These are phyloP conservation scores for Pseudomyrmex dendroicus DNA, from an alignment of 1,140 invertebrate genomes.

Conservation along the genomic window DNA sequence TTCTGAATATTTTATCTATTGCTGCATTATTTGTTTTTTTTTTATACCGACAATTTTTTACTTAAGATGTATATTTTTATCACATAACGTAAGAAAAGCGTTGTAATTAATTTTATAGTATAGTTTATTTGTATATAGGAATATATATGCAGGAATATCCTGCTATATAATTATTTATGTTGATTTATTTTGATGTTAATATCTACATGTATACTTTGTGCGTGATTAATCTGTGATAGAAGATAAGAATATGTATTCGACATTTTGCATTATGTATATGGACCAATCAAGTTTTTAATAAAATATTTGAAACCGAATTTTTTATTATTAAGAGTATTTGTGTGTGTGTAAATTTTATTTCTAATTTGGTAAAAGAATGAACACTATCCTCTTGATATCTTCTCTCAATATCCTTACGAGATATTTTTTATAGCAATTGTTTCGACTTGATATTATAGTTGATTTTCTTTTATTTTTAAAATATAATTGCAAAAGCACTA, in stretches of 20 bases:
- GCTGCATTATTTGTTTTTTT: background rate
- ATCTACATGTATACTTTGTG: slow-evolving; percentile 48
- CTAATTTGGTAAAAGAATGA: no score
- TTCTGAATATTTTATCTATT: slow-evolving; percentile 11
- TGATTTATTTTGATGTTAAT: slow-evolving; percentile 48
- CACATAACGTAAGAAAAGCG: background rate
- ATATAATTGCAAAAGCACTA: no score
- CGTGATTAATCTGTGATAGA: slow-evolving; percentile 72
- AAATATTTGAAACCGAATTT: background rate
- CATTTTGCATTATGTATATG: slow-evolving; percentile 23
- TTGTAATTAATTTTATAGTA: slow-evolving; percentile 56
- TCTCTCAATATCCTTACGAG: no score
- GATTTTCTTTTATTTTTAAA: no score
- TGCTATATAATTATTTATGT: slow-evolving; percentile 45
- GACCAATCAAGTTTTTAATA: slow-evolving; percentile 25
- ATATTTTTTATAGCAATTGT: no score
- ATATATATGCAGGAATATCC: slow-evolving; percentile 3
- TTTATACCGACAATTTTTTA: background rate
- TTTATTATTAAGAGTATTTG: no score
- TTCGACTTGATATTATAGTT: no score
- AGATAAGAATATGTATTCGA: slow-evolving; percentile 50
- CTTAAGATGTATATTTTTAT: slow-evolving; percentile 27
- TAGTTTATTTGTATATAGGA: slow-evolving; percentile 29
- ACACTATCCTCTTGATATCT: no score
- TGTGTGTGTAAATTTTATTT: no score